Percentiles rank a stretch among this genome's conserved stretches.
phyloP scores from a whole-genome alignment of 2,797 vertebrate species.

The Acridotheres tristis region DNA sequence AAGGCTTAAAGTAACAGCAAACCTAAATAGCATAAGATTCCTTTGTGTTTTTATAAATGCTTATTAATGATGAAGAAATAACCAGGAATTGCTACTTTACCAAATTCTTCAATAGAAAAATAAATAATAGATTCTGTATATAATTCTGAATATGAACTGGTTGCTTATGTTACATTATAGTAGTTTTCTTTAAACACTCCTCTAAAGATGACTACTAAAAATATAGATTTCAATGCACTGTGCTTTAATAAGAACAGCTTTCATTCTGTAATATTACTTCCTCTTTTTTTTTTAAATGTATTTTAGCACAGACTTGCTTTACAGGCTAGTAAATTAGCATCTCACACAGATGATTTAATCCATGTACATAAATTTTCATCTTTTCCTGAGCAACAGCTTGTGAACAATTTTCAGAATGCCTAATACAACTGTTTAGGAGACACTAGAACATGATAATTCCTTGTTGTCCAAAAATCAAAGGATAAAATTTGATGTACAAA shows the following conservation, averaged over 20 bases:
- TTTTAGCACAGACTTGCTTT: neutral
- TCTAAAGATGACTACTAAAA: neutral
- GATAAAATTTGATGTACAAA: neutral
- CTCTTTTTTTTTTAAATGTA: neutral
- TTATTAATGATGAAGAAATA: neutral
- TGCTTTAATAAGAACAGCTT: neutral
- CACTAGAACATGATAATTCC: neutral
- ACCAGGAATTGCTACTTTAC: neutral
- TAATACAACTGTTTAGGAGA: neutral
- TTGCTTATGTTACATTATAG: neutral
- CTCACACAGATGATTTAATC: neutral
- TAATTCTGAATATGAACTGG: neutral
- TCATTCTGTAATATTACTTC: neutral
- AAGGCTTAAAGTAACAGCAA: neutral
- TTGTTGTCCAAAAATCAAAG: neutral
- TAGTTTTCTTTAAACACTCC: neutral
- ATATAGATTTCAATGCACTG: neutral
- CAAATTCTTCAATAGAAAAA: neutral
- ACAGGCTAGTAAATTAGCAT: neutral
- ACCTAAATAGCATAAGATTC: neutral
- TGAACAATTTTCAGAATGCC: neutral
- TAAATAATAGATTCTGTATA: neutral
- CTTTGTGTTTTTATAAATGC: neutral
- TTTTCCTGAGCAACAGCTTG: neutral
- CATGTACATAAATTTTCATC: neutral